Conservation (phyloP, 1,140 invertebrate species). For the Drosophila seguyi region DNA sequence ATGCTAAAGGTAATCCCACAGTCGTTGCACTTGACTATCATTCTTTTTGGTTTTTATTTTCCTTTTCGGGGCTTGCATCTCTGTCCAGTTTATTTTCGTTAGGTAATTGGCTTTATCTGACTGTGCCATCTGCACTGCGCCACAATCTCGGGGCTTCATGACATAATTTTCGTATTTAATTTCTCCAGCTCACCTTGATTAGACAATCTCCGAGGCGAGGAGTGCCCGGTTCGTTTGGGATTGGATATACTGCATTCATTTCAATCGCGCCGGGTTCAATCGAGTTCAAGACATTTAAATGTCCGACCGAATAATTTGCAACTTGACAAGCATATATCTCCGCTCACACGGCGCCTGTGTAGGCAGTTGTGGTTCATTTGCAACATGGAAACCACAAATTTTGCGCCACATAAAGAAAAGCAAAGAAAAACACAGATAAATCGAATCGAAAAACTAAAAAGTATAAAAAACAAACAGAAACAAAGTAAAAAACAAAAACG, state of each 20-base stretch:
- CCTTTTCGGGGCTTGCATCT: conserved; percentile 13
- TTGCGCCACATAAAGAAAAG: conserved; percentile 67
- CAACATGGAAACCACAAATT: conserved; percentile 69
- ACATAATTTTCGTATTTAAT: conserved; percentile 77
- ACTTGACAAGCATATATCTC: conserved; percentile 45
- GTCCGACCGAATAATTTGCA: conserved; percentile 42
- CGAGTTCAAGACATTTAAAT: conserved; percentile 71
- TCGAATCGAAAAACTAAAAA: conserved; percentile 19
- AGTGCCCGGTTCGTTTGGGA: not conserved
- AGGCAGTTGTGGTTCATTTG: conserved; percentile 45
- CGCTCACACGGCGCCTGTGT: conserved; percentile 17
- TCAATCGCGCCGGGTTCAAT: conserved; percentile 52
- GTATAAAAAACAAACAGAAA: conserved; percentile 7
- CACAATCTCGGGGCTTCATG: conserved; percentile 46
- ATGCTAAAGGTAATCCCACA: too few species aligned
- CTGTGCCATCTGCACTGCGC: conserved; percentile 69
- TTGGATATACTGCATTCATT: conserved; percentile 14
- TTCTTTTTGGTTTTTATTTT: conserved; percentile 6
- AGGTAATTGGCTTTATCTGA: conserved; percentile 66
- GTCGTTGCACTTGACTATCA: not conserved
- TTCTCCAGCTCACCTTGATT: conserved; percentile 67
- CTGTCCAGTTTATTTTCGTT: conserved; percentile 20
- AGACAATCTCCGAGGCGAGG: conserved; percentile 57
- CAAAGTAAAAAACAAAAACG: conserved; percentile 18
- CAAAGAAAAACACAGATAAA: conserved; percentile 43